Percentiles rank a stretch among this genome's conserved stretches.
phyloP scores from a whole-genome alignment of 37 sponge, comb jelly and placozoan species.

The Hexactinellida sp. region DNA sequence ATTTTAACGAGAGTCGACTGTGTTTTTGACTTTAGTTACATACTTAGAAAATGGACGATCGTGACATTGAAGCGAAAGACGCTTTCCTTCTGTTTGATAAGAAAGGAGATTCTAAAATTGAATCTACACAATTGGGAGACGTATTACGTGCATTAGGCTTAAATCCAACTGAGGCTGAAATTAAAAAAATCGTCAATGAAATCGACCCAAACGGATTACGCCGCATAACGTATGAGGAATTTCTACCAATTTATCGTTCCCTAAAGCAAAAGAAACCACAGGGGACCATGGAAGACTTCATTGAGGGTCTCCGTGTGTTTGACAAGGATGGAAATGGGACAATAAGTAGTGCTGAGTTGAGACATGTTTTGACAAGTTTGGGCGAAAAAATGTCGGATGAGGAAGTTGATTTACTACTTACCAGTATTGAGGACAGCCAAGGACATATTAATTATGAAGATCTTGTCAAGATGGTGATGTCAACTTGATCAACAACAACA shows the following conservation, averaged over 20 bases:
- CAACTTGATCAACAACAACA: constrained; percentile 23
- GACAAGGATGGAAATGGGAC: constrained; percentile 96
- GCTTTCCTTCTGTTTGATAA: constrained; percentile 93
- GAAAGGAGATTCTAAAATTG: constrained; percentile 88
- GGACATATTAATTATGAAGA: constrained; percentile 96
- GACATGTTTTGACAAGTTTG: constrained; percentile 92
- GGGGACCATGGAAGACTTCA: constrained; percentile 83
- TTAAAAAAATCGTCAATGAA: constrained; percentile 65
- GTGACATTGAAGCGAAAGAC: constrained; percentile 59
- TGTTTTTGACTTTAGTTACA: too few species aligned
- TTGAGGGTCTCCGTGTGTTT: constrained; percentile 91
- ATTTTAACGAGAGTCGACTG: too few species aligned
- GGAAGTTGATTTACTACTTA: constrained; percentile 79
- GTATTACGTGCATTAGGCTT: constrained; percentile 74
- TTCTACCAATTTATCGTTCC: constrained; percentile 71
- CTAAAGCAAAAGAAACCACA: constrained; percentile 52
- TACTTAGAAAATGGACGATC: constrained; percentile 10
- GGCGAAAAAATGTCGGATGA: constrained; percentile 97
- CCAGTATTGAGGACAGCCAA: constrained; percentile 79
- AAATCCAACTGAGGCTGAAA: constrained; percentile 84
- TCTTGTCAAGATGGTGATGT: constrained; percentile 81
- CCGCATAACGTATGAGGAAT: constrained; percentile 85
- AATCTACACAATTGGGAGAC: constrained; percentile 84
- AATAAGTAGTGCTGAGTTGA: constrained; percentile 84
- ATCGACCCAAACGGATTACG: constrained; percentile 43